Conservation (phyloP, 2,888 invertebrate species). For the Tachystola acroxantha region DNA sequence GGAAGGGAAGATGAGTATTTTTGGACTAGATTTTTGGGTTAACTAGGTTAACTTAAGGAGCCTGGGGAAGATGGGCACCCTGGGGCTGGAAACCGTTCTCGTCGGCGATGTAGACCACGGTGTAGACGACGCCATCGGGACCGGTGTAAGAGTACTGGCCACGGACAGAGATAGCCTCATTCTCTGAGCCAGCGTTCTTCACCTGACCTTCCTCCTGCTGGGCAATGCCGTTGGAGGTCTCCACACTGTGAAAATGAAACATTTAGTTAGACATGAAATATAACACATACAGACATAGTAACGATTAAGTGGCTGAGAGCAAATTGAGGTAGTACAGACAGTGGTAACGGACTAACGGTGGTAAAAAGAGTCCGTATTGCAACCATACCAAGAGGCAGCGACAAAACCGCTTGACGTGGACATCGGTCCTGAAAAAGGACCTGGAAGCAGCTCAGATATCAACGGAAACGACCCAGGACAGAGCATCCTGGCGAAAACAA, state of each 20-base stretch:
- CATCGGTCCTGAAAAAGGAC: too few species aligned
- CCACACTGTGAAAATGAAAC: constrained; percentile 29
- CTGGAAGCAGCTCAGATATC: too few species aligned
- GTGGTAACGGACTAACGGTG: too few species aligned
- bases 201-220: constrained; percentile 29
- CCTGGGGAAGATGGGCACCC: constrained; percentile 47
- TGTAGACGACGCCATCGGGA: constrained; percentile 63
- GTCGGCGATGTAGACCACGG: constrained; percentile 68
- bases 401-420: too few species aligned
- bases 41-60: constrained; percentile 5
- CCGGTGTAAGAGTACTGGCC: constrained; percentile 56
- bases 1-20: constrained; percentile 46
- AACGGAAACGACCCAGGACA: too few species aligned
- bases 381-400: too few species aligned
- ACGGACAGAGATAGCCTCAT: constrained; percentile 39
- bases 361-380: too few species aligned
- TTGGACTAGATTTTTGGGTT: constrained; percentile 29
- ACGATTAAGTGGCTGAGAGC: too few species aligned
- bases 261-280: too few species aligned
- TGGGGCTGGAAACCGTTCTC: constrained; percentile 73
- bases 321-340: too few species aligned
- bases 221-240: constrained; percentile 52
- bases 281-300: too few species aligned
- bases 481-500: too few species aligned
- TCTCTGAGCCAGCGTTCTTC: constrained; percentile 42